These are phyloP conservation scores for Ellobius talpinus DNA, from an alignment of 2,113 vertebrate genomes.

Conservation along the genomic window DNA sequence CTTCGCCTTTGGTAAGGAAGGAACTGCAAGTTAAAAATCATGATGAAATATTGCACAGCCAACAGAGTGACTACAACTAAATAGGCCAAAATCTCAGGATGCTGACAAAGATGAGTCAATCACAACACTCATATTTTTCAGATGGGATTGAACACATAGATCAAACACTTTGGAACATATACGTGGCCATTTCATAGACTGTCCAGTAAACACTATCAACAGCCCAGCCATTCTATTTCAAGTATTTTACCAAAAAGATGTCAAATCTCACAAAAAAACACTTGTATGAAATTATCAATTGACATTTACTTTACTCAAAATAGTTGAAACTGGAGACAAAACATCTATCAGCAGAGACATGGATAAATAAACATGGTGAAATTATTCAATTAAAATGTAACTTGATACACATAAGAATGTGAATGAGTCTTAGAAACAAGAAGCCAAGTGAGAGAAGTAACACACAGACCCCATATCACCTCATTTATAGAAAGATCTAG, in stretches of 20 bases:
- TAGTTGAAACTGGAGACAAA: background rate
- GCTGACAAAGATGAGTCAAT: background rate
- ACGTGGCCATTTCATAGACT: background rate
- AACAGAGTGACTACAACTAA: background rate
- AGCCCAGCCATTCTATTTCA: background rate
- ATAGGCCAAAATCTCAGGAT: background rate
- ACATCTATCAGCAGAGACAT: background rate
- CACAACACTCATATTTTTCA: background rate
- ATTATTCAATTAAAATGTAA: background rate
- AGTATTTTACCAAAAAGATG: slow-evolving; percentile 1
- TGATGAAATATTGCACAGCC: background rate
- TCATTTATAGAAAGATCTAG: background rate
- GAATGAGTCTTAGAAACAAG: background rate
- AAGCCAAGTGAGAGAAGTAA: background rate
- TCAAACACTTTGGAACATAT: background rate
- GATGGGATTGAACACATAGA: background rate
- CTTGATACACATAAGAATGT: background rate
- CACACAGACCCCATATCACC: background rate
- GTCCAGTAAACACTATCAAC: background rate
- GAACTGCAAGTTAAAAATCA: slow-evolving; percentile 31
- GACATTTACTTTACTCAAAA: background rate
- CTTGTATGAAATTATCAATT: background rate
- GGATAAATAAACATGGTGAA: background rate
- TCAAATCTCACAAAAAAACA: slow-evolving; percentile 33
- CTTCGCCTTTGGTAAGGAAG: background rate